Evolutionary conservation across 2,113 vertebrate species (phyloP).

Genomic region (Upupa epops): DNA sequence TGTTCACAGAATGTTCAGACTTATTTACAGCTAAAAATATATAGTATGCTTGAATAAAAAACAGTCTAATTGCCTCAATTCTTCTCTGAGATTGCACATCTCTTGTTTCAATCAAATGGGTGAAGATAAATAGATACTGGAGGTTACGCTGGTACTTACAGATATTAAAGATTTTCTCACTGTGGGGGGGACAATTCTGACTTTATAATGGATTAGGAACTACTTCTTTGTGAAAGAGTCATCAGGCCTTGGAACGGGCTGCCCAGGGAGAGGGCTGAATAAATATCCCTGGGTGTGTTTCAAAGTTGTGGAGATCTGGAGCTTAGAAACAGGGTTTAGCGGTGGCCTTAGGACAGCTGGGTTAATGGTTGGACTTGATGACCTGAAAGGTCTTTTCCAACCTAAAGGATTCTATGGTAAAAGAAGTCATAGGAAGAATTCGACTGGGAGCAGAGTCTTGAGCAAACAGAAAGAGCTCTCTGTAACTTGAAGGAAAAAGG

Average conservation of each 20-base stretch:
- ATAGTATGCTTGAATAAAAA: not conserved
- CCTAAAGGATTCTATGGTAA: no score
- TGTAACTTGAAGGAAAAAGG: not conserved
- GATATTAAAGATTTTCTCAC: rapidly evolving
- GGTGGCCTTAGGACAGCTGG: no score
- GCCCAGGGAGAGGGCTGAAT: no score
- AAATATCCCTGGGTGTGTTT: no score
- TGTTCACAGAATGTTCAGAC: not conserved
- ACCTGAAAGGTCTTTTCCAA: no score
- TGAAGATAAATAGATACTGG: not conserved
- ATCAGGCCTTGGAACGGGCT: no score
- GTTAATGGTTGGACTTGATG: no score
- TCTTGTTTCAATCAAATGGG: not conserved
- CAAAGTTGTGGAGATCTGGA: no score
- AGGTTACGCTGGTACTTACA: not conserved
- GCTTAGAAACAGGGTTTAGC: no score
- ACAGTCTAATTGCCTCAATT: not conserved
- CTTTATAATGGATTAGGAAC: not conserved
- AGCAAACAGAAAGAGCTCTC: not conserved
- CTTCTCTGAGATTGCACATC: not conserved
- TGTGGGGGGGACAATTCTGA: not conserved
- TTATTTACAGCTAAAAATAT: not conserved
- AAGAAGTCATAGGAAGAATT: not conserved
- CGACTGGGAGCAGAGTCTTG: not conserved
- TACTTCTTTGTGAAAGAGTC: no score